These are phyloP conservation scores for Brachypodius melanocephalos DNA, from an alignment of 2,113 vertebrate species.

Conservation along the genomic window DNA sequence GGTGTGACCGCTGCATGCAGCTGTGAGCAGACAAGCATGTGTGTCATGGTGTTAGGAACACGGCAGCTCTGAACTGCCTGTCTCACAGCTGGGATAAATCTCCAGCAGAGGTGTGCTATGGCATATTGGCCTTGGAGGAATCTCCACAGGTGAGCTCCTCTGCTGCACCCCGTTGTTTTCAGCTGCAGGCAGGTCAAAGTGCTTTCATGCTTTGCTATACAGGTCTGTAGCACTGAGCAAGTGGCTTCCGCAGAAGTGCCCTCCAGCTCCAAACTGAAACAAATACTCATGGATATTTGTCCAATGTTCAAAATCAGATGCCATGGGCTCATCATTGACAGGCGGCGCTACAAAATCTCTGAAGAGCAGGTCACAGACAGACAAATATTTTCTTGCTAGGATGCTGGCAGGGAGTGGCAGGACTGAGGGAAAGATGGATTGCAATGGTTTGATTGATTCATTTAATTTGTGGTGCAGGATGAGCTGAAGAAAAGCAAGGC, in stretches of 20 bases:
- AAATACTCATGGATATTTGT: not conserved
- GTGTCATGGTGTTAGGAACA: not conserved
- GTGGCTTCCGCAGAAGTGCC: not conserved
- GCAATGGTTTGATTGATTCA: not conserved
- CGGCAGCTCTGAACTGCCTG: not conserved
- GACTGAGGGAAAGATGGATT: not conserved
- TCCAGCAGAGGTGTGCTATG: not conserved
- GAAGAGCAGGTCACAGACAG: not conserved
- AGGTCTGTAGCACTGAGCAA: not conserved
- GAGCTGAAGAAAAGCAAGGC: not conserved
- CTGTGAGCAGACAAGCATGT: not conserved
- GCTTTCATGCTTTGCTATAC: not conserved
- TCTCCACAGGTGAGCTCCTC: not conserved
- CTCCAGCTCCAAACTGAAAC: not conserved
- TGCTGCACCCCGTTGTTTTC: not conserved
- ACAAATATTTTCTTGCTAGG: not conserved
- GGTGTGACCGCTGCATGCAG: not conserved
- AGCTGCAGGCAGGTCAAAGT: not conserved
- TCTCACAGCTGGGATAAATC: not conserved
- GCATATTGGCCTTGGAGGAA: not conserved
- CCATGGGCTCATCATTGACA: accelerated
- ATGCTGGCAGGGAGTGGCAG: not conserved
- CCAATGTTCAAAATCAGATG: not conserved
- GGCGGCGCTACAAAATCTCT: not conserved
- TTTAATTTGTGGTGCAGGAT: not conserved